phyloP scores from a whole-genome alignment of 30 jellyfish, hydroid and myxozoan genomes.

The Cassiopea andromeda region DNA sequence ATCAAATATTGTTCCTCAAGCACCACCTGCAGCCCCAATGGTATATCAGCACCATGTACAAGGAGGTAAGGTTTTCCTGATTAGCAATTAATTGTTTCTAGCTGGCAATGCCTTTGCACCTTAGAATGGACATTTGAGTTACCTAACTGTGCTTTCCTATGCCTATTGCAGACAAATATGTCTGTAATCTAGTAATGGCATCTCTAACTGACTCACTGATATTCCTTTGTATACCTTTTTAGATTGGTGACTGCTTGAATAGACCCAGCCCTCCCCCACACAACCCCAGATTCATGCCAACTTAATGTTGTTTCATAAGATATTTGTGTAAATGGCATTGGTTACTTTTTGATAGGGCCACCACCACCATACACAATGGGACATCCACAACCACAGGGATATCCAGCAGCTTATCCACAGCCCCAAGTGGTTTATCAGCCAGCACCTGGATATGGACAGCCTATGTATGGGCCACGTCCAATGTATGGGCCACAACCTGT shows the following conservation, averaged over 20 bases:
- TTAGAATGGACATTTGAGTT: neutral
- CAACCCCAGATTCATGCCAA: too few species aligned
- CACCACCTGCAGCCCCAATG: conserved; percentile 73
- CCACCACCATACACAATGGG: conserved; percentile 65
- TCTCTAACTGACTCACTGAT: too few species aligned
- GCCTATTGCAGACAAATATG: too few species aligned
- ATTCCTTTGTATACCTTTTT: too few species aligned
- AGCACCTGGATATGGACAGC: conserved; percentile 77
- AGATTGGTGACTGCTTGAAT: too few species aligned
- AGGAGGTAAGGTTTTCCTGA: conserved; percentile 42
- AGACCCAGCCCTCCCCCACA: too few species aligned
- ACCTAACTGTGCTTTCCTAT: neutral
- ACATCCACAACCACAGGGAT: conserved; percentile 46
- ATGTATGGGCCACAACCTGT: conserved; percentile 78
- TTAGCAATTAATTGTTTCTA: neutral
- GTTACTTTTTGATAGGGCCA: conserved; percentile 25
- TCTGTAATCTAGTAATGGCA: too few species aligned
- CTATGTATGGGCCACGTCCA: conserved; percentile 78
- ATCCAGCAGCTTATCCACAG: conserved; percentile 51
- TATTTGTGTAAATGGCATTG: neutral
- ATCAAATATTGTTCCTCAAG: conserved; percentile 73
- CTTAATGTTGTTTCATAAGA: too few species aligned
- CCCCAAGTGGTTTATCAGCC: conserved; percentile 48
- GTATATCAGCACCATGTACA: conserved; percentile 69
- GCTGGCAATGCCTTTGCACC: neutral